Evolutionary conservation across 2,797 vertebrate species (phyloP).

Genomic region (Acrossocheilus wenchowensis): DNA sequence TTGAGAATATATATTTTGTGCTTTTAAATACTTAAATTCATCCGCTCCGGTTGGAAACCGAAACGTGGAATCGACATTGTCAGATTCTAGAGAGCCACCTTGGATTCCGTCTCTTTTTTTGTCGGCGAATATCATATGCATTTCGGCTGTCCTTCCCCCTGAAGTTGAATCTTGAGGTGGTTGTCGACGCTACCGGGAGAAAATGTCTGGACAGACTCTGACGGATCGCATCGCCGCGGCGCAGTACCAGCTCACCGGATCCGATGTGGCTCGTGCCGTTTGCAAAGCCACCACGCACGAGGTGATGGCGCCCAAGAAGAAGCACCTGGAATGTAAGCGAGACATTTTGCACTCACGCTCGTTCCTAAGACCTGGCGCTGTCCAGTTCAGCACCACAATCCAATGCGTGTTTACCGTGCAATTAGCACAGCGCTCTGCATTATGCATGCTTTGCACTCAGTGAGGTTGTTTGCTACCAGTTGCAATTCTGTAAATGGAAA

Average conservation of each 20-base stretch:
- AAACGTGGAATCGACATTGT: constrained; percentile 49
- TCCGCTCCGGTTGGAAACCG: constrained; percentile 56
- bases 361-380: constrained; percentile 45
- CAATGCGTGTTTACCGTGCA: not conserved
- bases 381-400: constrained; percentile 56
- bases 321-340: constrained; percentile 99
- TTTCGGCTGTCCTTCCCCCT: constrained; percentile 45
- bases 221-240: constrained; percentile 99
- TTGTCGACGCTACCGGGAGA: constrained; percentile 71
- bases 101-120: constrained; percentile 23
- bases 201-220: constrained; percentile 99
- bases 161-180: constrained; percentile 68
- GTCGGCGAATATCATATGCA: constrained; percentile 52
- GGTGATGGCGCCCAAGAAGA: constrained; percentile 99
- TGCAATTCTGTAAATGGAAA: constrained; percentile 25
- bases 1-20: not conserved
- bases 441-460: not conserved
- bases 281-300: constrained; percentile 99
- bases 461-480: not conserved
- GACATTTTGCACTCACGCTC: constrained; percentile 9
- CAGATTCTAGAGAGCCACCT: constrained; percentile 14
- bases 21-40: constrained; percentile 69
- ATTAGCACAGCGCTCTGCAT: not conserved
- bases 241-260: constrained; percentile 99
- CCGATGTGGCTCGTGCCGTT: constrained; percentile 96